Evolutionary conservation across 1,140 invertebrate species (phyloP).

Genomic region (Mesaphorura yosii): DNA sequence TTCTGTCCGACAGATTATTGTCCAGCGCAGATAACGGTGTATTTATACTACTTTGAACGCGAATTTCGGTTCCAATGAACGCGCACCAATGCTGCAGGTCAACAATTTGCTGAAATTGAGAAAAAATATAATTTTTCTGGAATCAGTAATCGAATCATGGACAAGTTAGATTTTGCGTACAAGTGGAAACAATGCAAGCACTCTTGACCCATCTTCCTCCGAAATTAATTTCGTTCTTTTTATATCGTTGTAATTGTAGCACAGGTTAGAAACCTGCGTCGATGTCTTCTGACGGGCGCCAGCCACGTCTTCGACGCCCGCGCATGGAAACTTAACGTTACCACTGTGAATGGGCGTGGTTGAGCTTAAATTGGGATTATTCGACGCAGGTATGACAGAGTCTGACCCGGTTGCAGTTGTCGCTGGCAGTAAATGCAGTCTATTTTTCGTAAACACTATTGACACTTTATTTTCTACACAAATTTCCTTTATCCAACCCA

Average conservation of each 20-base stretch:
- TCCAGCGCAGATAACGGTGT: no score
- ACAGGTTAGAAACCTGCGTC: constrained; percentile 21
- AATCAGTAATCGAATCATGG: not conserved
- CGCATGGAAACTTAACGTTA: no score
- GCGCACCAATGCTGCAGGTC: constrained; percentile 27
- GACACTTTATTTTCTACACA: constrained; percentile 16
- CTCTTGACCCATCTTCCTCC: constrained; percentile 16
- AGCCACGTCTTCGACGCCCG: no score
- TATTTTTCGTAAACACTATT: no score
- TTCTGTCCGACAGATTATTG: not conserved
- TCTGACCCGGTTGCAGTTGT: no score
- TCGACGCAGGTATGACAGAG: no score
- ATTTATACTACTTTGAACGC: no score
- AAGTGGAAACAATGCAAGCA: constrained; percentile 10
- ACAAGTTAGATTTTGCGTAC: constrained; percentile 7
- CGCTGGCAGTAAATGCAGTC: no score
- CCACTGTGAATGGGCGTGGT: not conserved
- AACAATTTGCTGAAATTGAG: constrained; percentile 17
- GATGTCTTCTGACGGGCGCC: no score
- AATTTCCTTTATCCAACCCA: constrained; percentile 20
- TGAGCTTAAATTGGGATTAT: no score
- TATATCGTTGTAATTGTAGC: constrained; percentile 16
- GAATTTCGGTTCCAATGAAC: constrained; percentile 14
- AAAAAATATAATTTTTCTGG: no score
- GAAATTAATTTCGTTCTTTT: constrained; percentile 11